Percentiles rank a stretch among this genome's conserved stretches.
Conservation (phyloP, 2,888 invertebrate genomes). For the Entomobrya proxima region DNA sequence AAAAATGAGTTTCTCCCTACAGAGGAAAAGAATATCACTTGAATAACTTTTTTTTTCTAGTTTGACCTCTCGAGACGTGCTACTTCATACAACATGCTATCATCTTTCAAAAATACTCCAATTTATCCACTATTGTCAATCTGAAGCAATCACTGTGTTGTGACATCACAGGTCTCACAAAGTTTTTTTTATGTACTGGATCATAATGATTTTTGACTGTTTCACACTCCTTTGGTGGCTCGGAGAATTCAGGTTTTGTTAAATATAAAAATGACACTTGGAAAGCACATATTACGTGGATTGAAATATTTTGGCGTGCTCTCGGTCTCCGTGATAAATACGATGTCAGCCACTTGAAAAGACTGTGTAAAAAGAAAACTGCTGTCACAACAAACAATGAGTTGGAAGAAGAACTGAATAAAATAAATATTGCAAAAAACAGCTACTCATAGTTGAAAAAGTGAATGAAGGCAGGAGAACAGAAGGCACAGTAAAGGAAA, state of each 20-base stretch:
- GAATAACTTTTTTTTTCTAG: neutral
- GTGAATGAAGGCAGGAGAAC: conserved; percentile 38
- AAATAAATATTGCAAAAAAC: conserved; percentile 76
- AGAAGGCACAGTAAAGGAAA: conserved; percentile 9
- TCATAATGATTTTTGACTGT: conserved; percentile 41
- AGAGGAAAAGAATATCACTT: neutral
- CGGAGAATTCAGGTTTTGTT: neutral
- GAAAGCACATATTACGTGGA: conserved; percentile 17
- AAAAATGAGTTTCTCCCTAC: conserved; percentile 44
- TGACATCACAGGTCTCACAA: conserved; percentile 40
- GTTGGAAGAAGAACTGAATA: conserved; percentile 50
- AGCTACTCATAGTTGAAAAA: neutral
- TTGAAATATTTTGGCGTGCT: conserved; percentile 41
- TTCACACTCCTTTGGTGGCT: conserved; percentile 58
- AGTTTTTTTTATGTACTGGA: neutral
- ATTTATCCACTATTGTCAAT: conserved; percentile 42
- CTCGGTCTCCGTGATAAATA: conserved; percentile 74
- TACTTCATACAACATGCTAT: neutral
- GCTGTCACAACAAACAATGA: conserved; percentile 74
- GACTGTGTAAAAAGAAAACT: conserved; percentile 67
- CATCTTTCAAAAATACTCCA: neutral
- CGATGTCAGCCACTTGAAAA: conserved; percentile 75
- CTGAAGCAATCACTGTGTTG: conserved; percentile 49
- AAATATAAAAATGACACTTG: neutral
- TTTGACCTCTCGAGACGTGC: neutral